Conservation (phyloP, 2,113 vertebrate species). For the Charadrius vociferus region DNA sequence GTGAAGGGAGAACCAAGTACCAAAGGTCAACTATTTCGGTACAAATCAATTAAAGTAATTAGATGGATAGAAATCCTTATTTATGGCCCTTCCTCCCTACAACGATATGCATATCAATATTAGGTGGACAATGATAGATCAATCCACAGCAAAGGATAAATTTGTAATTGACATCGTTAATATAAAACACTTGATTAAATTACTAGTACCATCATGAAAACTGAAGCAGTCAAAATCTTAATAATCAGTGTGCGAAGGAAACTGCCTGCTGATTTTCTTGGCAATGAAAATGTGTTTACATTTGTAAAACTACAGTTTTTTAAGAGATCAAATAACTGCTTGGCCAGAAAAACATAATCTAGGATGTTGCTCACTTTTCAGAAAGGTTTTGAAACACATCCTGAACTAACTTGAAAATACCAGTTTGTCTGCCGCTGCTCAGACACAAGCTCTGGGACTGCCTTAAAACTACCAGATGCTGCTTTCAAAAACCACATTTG, state of each 20-base stretch:
- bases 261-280: background rate
- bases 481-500: background rate
- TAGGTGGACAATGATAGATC: background rate
- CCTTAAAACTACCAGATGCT: background rate
- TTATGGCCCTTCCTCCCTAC: background rate
- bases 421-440: background rate
- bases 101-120: background rate
- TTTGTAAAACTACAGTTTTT: background rate
- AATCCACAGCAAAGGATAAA: background rate
- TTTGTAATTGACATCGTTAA: background rate
- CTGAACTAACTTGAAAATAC: background rate
- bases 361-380: background rate
- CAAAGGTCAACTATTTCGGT: constrained; percentile 46
- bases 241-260: background rate
- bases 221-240: background rate
- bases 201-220: background rate
- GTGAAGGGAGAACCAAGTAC: background rate
- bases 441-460: background rate
- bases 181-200: background rate
- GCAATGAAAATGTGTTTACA: background rate
- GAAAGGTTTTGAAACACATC: background rate
- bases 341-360: background rate
- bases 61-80: constrained; percentile 10
- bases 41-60: constrained; percentile 40
- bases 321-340: background rate